Conservation (phyloP, 2,888 invertebrate genomes). For the Heliothis peltigera region DNA sequence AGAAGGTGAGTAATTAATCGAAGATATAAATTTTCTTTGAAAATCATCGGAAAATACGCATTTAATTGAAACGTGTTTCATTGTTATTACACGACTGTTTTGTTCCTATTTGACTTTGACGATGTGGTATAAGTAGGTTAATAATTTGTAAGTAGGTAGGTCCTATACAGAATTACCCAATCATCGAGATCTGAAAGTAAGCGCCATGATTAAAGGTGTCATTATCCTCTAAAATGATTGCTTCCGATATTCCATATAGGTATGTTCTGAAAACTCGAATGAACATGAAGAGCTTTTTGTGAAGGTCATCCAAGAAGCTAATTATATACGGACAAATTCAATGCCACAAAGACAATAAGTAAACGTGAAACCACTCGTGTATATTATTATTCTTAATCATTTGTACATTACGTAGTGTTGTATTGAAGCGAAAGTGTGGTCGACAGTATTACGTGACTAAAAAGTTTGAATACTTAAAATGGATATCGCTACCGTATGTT, state of each 20-base stretch:
- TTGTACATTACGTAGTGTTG: slow-evolving; percentile 61
- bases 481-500: slow-evolving; percentile 69
- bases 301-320: slow-evolving; percentile 34
- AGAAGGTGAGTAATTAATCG: slow-evolving; percentile 18
- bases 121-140: slow-evolving; percentile 10
- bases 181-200: slow-evolving; percentile 17
- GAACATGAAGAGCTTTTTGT: slow-evolving; percentile 43
- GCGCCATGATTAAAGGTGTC: slow-evolving; percentile 27
- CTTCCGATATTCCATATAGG: slow-evolving; percentile 51
- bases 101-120: slow-evolving; percentile 11
- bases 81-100: slow-evolving; percentile 6
- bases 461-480: slow-evolving; percentile 67
- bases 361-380: slow-evolving; percentile 40
- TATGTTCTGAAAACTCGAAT: slow-evolving; percentile 33
- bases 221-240: slow-evolving; percentile 53
- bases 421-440: slow-evolving; percentile 76
- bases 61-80: slow-evolving; percentile 20
- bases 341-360: slow-evolving; percentile 69
- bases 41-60: slow-evolving; percentile 11
- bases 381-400: slow-evolving; percentile 67
- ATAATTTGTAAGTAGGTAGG: no score
- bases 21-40: slow-evolving; percentile 13
- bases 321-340: slow-evolving; percentile 62
- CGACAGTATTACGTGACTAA: slow-evolving; percentile 75
- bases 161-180: neutral